Evolutionary conservation across 37 sponge, comb jelly and placozoan species (phyloP).

Genomic region (Crambe crambe): DNA sequence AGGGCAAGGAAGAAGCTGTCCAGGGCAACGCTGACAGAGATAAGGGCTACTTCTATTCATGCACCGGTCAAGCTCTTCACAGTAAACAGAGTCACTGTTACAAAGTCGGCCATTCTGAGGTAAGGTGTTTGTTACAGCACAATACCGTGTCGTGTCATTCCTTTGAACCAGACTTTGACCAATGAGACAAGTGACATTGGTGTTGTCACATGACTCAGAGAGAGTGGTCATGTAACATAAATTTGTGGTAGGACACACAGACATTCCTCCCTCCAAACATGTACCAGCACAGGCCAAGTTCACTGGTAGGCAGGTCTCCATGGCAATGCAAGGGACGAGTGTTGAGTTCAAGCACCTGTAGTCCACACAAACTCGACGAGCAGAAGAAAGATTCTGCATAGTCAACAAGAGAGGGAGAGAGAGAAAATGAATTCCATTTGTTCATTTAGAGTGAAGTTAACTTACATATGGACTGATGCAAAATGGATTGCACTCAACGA

Average conservation of each 20-base stretch:
- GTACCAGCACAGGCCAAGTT: conserved; percentile 55
- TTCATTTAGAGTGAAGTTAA: background rate
- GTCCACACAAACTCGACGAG: background rate
- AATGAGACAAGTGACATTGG: conserved; percentile 56
- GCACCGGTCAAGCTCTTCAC: conserved; percentile 52
- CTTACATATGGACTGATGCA: conserved; percentile 29
- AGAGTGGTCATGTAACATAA: conserved; percentile 57
- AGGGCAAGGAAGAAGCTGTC: conserved; percentile 31
- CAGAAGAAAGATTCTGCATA: conserved; percentile 29
- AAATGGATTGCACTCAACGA: conserved; percentile 30
- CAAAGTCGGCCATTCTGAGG: conserved; percentile 38
- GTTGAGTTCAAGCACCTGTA: background rate
- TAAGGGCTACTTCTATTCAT: conserved; percentile 38
- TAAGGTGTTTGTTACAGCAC: conserved; percentile 14
- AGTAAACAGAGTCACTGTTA: conserved; percentile 40
- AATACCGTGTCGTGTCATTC: conserved; percentile 27
- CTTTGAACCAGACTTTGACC: conserved; percentile 69
- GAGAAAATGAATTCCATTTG: background rate
- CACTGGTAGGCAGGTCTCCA: conserved; percentile 43
- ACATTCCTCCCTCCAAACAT: conserved; percentile 54
- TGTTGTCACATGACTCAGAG: conserved; percentile 69
- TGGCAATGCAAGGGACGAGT: conserved; percentile 46
- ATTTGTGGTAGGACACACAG: conserved; percentile 76
- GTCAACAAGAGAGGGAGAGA: too few relatives aligned
- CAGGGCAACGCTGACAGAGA: conserved; percentile 70